Evolutionary conservation across 2,888 invertebrate genomes (phyloP).

Genomic region (Xanthia icteritia): DNA sequence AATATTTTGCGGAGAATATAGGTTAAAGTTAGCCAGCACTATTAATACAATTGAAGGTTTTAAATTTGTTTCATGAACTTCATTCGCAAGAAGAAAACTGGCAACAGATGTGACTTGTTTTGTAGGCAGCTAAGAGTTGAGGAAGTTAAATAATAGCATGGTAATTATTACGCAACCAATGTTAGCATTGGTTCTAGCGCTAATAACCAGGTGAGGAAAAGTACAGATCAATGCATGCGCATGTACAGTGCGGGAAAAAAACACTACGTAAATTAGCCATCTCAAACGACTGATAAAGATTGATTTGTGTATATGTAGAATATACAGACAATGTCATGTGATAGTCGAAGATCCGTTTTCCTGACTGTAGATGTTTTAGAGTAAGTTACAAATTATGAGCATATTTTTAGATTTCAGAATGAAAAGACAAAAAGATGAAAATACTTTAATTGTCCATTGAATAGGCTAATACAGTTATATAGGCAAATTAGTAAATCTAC

Average conservation of each 20-base stretch:
- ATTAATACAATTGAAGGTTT: neutral
- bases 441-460: neutral
- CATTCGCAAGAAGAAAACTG: constrained; percentile 1
- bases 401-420: neutral
- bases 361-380: neutral
- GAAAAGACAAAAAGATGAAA: neutral
- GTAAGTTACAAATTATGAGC: neutral
- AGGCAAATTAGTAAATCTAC: neutral
- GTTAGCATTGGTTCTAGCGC: constrained; percentile 53
- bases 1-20: neutral
- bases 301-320: neutral
- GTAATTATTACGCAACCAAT: constrained; percentile 64
- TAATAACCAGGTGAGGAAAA: constrained; percentile 61
- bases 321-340: neutral
- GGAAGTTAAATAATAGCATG: constrained; percentile 64
- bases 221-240: constrained; percentile 37
- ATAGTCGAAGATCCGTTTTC: neutral
- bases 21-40: neutral
- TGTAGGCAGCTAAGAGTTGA: constrained; percentile 33
- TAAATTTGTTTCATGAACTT: constrained; percentile 7
- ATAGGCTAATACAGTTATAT: neutral
- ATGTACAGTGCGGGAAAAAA: neutral
- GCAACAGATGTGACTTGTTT: constrained; percentile 4
- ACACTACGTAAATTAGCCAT: neutral
- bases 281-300: neutral